Conservation (phyloP, 2,113 vertebrate genomes). For the Ciconia stormi region DNA sequence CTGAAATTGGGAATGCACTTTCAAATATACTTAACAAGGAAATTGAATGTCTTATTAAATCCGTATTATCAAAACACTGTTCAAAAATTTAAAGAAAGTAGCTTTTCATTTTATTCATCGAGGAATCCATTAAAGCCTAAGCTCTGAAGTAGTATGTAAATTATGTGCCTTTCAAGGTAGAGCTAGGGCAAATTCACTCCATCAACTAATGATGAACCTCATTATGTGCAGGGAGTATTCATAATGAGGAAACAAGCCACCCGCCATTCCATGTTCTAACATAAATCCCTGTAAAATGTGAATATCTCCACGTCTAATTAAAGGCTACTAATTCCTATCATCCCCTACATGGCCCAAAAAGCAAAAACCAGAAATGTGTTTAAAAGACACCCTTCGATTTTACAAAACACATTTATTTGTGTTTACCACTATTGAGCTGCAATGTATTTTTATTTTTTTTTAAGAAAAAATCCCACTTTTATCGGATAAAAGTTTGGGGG, state of each 20-base stretch:
- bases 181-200: constrained; percentile 95
- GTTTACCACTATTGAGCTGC: constrained; percentile 16
- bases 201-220: constrained; percentile 99
- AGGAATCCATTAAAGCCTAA: constrained; percentile 94
- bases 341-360: constrained; percentile 79
- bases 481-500: constrained; percentile 51
- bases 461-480: constrained; percentile 8
- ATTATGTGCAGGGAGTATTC: constrained; percentile 95
- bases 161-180: constrained; percentile 98
- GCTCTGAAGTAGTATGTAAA: constrained; percentile 97
- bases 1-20: constrained; percentile 72
- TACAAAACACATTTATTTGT: constrained; percentile 28
- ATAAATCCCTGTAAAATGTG: constrained; percentile 98
- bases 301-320: constrained; percentile 99
- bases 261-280: constrained; percentile 90
- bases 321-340: constrained; percentile 94
- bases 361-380: constrained; percentile 63
- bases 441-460: background rate
- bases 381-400: background rate
- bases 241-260: constrained; percentile 96
- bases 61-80: constrained; percentile 86
- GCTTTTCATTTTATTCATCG: constrained; percentile 97
- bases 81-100: constrained; percentile 92
- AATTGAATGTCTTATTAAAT: constrained; percentile 86
- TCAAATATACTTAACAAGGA: constrained; percentile 83